Evolutionary conservation across 2,888 invertebrate genomes (phyloP), one percentile per base, ranked within the genome.

Genomic region (Branchipolynoe longqiensis): DNA sequence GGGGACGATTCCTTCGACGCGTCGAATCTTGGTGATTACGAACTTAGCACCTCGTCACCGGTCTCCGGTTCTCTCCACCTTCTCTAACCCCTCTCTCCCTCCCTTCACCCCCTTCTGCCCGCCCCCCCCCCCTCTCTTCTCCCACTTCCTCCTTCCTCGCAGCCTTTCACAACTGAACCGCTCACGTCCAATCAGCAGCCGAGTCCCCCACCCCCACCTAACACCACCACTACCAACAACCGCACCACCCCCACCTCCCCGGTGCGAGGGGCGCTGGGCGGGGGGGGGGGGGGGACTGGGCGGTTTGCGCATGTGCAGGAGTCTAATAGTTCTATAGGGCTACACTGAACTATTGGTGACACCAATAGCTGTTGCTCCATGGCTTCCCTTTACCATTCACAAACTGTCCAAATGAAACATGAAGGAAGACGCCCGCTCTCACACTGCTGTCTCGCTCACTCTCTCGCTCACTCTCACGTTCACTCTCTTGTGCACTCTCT

Each of bases 21-120:
- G 48, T 18, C 69, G 69, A 69, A 36, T 69, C 69, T 69, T 69
- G 33, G 69, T 69, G 69, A 69, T 69, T 69, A 69, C 38, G 69
- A 69, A 69, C 69, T 69, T 38, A 69, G 38, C 69, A 38, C 69
- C 36, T 33, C 36, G 18, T 69, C 69, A 38, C 33, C 36, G 69
- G 38, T 69, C 69, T 69, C 62, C 62, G 18, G 25, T 31, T 62
- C 62, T 4, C n/a, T n/a, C n/a, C 8, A 48, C 8, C 18, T 48
- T 48, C 8, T 48, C 18, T 48, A 48, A 8, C 48, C 48, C 18
- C 38, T 33, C 69, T 69, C 69, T 33, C 38, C 6, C 69, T 38
- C 22, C 69, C 33, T 69, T n/a, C 69, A 69, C 69, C 69, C n/a
- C 69, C 36, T 33, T 38, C 69, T 31, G 28, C 25, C 62, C 31